A percentile compares a stretch with the other conserved stretches of the same genome.
These are phyloP conservation scores for Xestoiulus laeticollis DNA, from an alignment of 2,888 invertebrate genomes.

Conservation along the genomic window DNA sequence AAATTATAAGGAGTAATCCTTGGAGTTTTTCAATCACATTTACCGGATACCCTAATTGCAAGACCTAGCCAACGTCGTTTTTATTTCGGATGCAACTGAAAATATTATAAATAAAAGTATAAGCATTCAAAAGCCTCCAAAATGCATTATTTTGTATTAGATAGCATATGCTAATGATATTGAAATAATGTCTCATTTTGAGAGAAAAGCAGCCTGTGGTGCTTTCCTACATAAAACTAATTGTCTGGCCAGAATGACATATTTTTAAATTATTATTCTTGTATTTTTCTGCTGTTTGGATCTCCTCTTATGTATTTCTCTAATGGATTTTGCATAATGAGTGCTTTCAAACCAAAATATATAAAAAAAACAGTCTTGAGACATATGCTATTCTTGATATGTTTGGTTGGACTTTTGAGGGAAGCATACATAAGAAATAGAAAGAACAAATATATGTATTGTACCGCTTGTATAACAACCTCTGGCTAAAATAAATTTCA, in stretches of 20 bases:
- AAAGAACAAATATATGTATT: constrained; percentile 28
- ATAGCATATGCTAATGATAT: neutral
- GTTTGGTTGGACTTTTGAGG: neutral
- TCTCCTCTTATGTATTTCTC: neutral
- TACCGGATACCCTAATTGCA: too few relatives aligned
- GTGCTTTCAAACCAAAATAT: constrained; percentile 29
- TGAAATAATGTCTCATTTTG: neutral
- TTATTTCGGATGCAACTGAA: too few relatives aligned
- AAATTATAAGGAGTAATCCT: too few relatives aligned
- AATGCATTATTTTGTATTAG: too few relatives aligned
- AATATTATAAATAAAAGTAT: too few relatives aligned
- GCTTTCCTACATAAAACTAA: neutral
- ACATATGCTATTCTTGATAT: neutral
- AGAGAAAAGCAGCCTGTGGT: neutral
- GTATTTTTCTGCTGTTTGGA: neutral
- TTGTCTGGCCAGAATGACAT: constrained; percentile 10
- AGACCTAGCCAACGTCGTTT: too few relatives aligned
- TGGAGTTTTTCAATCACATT: too few relatives aligned
- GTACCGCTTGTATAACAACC: constrained; percentile 7
- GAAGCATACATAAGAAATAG: neutral
- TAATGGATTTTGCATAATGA: constrained; percentile 37
- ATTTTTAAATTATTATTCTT: neutral
- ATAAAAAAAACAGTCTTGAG: neutral
- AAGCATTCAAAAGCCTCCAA: too few relatives aligned
- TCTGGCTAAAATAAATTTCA: constrained; percentile 48